phyloP scores from a whole-genome alignment of 1,140 invertebrate genomes.

The Alviniconcha marisindica region DNA sequence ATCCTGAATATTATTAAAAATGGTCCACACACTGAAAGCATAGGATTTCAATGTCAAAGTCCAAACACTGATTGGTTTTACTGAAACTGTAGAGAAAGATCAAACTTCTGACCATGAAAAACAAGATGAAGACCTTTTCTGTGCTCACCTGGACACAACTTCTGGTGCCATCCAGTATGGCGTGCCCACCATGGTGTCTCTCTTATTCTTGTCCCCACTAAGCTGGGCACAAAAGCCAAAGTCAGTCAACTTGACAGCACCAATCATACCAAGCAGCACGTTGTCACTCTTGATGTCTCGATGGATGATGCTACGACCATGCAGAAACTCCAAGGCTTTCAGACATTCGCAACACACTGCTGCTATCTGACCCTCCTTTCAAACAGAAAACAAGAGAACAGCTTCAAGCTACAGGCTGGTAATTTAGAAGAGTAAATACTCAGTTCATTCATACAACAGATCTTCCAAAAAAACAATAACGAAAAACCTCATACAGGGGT shows the following conservation, averaged over 20 bases:
- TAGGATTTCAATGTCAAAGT: no score
- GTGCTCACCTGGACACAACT: constrained; percentile 69
- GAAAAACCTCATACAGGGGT: no score
- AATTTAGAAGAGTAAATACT: no score
- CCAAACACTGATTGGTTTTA: no score
- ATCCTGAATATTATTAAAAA: no score
- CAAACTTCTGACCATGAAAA: no score
- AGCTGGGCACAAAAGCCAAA: constrained; percentile 77
- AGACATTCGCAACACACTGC: constrained; percentile 95
- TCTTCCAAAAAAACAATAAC: no score
- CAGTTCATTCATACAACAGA: no score
- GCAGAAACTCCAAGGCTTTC: constrained; percentile 97
- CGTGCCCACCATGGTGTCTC: constrained; percentile 76
- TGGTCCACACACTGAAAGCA: no score
- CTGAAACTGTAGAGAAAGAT: no score
- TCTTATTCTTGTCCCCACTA: constrained; percentile 66
- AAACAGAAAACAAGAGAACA: no score
- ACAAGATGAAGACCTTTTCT: background rate
- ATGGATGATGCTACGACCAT: constrained; percentile 98
- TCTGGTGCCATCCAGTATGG: constrained; percentile 77
- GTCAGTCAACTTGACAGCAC: constrained; percentile 76
- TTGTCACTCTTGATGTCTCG: constrained; percentile 78
- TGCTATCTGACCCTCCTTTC: constrained; percentile 91
- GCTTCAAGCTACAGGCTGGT: no score
- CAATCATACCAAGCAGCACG: constrained; percentile 75